A percentile compares a stretch with the other conserved stretches of the same genome.
Conservation (phyloP, 2,888 invertebrate genomes). For the Pseudococcus longispinus region DNA sequence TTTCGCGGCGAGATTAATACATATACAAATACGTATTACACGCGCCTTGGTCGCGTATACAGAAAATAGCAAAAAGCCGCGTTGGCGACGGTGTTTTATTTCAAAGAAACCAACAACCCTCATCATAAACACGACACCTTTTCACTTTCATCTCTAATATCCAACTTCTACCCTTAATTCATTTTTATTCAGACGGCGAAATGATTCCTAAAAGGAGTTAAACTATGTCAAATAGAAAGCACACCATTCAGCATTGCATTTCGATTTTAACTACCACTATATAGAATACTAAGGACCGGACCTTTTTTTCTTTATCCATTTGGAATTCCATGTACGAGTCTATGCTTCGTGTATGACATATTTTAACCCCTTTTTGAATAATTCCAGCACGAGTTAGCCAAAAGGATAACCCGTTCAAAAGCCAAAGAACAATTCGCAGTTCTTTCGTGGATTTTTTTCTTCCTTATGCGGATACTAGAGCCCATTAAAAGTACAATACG, state of each 20-base stretch:
- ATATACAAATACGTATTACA: not conserved
- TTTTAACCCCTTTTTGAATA: constrained; percentile 45
- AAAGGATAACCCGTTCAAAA: constrained; percentile 13
- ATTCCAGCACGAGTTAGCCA: not conserved
- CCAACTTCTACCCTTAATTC: constrained; percentile 16
- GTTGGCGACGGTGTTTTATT: not conserved
- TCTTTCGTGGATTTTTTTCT: not conserved
- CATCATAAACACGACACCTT: constrained; percentile 31
- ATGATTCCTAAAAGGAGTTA: constrained; percentile 19
- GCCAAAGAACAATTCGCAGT: constrained; percentile 17
- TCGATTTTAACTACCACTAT: constrained; percentile 27
- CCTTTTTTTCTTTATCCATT: not conserved
- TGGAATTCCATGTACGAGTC: constrained; percentile 18
- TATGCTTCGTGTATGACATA: constrained; percentile 20
- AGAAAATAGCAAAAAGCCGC: not conserved
- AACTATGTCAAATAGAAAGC: constrained; percentile 7
- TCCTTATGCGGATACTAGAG: not conserved
- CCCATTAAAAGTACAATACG: not conserved
- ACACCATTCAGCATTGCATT: not conserved
- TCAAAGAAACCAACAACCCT: constrained; percentile 23
- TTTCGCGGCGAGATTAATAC: not conserved
- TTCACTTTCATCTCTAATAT: constrained; percentile 31
- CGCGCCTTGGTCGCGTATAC: not conserved
- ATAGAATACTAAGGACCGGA: not conserved
- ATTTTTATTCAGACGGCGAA: not conserved